Conservation (phyloP, 2,888 invertebrate species). For the Eupithecia pulchellata region DNA sequence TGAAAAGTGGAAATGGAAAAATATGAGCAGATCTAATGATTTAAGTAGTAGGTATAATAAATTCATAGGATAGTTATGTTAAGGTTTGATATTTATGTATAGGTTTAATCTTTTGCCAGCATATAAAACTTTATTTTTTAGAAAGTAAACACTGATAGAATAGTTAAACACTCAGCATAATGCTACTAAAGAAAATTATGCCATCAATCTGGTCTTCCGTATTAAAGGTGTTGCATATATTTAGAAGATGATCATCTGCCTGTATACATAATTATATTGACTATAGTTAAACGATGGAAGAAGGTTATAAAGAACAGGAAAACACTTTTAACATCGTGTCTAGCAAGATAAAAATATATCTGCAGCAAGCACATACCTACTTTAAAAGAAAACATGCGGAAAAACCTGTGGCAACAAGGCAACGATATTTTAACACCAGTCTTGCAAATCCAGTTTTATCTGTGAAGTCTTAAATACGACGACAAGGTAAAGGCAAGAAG, state of each 20-base stretch:
- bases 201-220: background rate
- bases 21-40: background rate
- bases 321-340: too few relatives aligned
- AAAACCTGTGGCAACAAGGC: background rate
- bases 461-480: background rate
- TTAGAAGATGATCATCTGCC: background rate
- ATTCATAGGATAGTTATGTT: too few relatives aligned
- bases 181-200: background rate
- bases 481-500: background rate
- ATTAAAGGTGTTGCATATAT: background rate
- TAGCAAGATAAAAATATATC: too few relatives aligned
- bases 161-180: background rate
- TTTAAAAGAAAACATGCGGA: background rate
- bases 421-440: background rate
- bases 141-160: background rate
- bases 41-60: background rate
- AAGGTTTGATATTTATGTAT: too few relatives aligned
- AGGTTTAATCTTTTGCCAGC: too few relatives aligned
- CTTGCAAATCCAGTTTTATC: background rate
- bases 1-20: background rate
- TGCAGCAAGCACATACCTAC: background rate
- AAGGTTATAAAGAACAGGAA: too few relatives aligned
- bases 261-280: background rate
- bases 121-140: background rate
- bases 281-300: background rate